Base-by-base conservation (phyloP, 2,797 vertebrate genomes). In the Catostomus latipinnis region DNA sequence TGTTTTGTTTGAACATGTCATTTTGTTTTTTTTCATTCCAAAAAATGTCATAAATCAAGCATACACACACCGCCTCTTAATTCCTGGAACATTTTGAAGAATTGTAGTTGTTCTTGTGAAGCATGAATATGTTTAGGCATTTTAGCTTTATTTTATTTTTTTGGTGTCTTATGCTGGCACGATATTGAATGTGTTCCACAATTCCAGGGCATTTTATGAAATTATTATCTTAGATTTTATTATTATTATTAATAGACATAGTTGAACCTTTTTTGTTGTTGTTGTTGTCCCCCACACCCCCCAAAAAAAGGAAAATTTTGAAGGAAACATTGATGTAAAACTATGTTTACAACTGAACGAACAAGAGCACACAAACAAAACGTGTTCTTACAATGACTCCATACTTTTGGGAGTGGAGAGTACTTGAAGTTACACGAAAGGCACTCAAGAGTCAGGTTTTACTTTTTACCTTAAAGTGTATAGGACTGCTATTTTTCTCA, bases 391-490 rank as follows among this genome's bases (percentile, higher is more conserved):
- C 22, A 22, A 22, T 22, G 45, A 75, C 71, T 81, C 71, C 68
- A 79, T 74, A 62, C 74, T 81, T 80, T 72, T 84, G 80, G 65
- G 69, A 69, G 43, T 81, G 78, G 54, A 81, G 72, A 63, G 76
- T 88, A 88, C 87, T 89, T 89, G 85, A 89, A 89, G 71, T 78
- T 78, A 53, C 78, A 60, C 54, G 74, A 76, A 73, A 76, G 83
- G 77, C 76, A 85, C 81, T 82, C 84, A 63, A 63, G 54, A 81
- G 65, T 83, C 22, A 68, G 66, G 83, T 78, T 85, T 78, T 74
- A 77, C 85, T 77, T 86, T 84, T 75, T 85, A 76, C 22, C 22
- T 22, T 22, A 22, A 22, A 22, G 22, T 22, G 22, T 22, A 22
- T 22, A 22, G 22, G 22, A 22, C 22, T 34, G 34, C 34, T 34